phyloP scores from a whole-genome alignment of 2,113 vertebrate genomes.

The Buteo buteo region DNA sequence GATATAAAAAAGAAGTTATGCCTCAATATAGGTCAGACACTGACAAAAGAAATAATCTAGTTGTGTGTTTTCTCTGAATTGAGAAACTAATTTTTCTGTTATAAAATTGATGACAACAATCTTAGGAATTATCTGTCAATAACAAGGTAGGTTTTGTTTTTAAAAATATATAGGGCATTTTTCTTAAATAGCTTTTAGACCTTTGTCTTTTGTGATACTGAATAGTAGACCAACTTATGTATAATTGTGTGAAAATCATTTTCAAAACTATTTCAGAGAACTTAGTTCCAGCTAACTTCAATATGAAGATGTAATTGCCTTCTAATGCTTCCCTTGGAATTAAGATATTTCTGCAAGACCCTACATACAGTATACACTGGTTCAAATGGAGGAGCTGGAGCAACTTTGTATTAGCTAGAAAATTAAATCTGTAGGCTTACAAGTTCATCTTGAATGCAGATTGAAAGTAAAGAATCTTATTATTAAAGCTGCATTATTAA shows the following conservation, averaged over 20 bases:
- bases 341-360: not conserved
- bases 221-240: not conserved
- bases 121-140: not conserved
- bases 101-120: not conserved
- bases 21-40: not conserved
- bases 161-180: fast-evolving
- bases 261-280: not conserved
- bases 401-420: not conserved
- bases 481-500: not conserved
- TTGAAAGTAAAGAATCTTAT: not conserved
- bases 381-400: not conserved
- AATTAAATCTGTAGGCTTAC: not conserved
- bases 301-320: not conserved
- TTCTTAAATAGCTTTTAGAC: not conserved
- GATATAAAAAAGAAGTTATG: not conserved
- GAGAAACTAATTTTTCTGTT: not conserved
- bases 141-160: not conserved
- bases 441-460: not conserved
- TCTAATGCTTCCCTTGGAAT: not conserved
- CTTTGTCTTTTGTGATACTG: not conserved
- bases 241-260: not conserved
- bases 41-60: not conserved
- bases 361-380: fast-evolving
- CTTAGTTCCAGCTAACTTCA: not conserved
- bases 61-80: not conserved